Percentiles rank a stretch among this genome's conserved stretches.
Conservation (phyloP, 2,888 invertebrate genomes). For the Drosophila anceps region DNA sequence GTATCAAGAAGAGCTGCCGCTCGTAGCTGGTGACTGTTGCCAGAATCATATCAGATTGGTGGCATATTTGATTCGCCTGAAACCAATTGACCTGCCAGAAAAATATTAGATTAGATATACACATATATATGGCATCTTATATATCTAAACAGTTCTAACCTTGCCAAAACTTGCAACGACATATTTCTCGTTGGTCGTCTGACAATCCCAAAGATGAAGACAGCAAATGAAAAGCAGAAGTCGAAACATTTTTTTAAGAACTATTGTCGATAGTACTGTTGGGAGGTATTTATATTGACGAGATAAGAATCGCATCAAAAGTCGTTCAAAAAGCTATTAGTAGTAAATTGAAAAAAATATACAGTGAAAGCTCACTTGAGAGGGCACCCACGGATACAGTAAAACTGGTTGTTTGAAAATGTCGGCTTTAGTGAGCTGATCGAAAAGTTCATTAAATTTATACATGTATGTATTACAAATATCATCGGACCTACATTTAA, state of each 20-base stretch:
- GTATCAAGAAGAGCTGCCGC: conserved; percentile 38
- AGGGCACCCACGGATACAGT: no score
- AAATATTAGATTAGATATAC: neutral
- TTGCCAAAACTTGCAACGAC: conserved; percentile 39
- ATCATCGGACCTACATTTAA: no score
- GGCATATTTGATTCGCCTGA: conserved; percentile 52
- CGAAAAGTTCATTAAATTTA: no score
- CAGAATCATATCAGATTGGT: conserved; percentile 42
- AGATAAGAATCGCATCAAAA: conserved; percentile 30
- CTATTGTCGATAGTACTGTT: neutral
- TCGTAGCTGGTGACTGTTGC: conserved; percentile 49
- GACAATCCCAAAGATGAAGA: conserved; percentile 24
- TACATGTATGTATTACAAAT: no score
- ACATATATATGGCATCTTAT: neutral
- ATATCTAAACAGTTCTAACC: conserved; percentile 16
- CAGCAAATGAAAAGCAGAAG: conserved; percentile 38
- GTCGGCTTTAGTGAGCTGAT: no score
- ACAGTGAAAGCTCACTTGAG: no score
- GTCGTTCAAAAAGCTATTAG: conserved; percentile 62
- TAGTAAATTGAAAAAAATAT: no score
- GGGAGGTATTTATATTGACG: conserved; percentile 39
- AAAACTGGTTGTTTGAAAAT: no score
- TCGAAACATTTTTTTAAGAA: conserved; percentile 42
- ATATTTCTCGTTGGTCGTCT: conserved; percentile 26
- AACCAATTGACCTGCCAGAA: conserved; percentile 55